Base-by-base conservation (phyloP, 2,113 vertebrate species). In the Camelus bactrianus region DNA sequence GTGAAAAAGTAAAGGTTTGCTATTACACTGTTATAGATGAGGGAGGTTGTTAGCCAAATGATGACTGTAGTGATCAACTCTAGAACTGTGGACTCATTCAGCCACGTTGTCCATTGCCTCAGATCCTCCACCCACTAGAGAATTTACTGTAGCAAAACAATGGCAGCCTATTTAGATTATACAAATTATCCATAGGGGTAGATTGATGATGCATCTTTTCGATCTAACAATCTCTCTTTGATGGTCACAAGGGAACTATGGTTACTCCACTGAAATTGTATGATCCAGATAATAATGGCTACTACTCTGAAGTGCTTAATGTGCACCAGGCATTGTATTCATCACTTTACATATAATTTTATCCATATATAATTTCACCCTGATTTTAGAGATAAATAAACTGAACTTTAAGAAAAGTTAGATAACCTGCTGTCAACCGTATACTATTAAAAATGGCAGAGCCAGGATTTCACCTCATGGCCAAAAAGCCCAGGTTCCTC, bases 91-190 rank as follows among this genome's bases (percentile, higher is more conserved):
- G 50, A 38, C 73, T 38, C 35, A 90, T 79, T 65, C n/a, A 80
- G 80, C 52, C 42, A 28, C 12, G 26, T 52, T 75, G 48, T 67
- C 16, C 54, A 38, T 54, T 70, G n/a, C 70, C 46, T 89, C 72
- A 67, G 38, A 54, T 54, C 24, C 19, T 93, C 30, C 56, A 38
- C 17, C 62, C 15, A 20, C 22, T 15, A 54, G 70, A 88, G 42
- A 85, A 87, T 19, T 82, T 86, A 50, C 14, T 81, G 56, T 22
- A 91, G 73, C 70, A 96, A 94, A 86, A 76, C 32, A 22, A 60
- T n/a, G 46, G 30, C 54, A 52, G 62, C 4, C 38, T 60, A 50
- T 72, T 81, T 93, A 85, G 77, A 91, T 72, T n/a, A 50, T 35
- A 80, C 86, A 8, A 76, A 86, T 60, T 32, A 64, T 60, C 35